Evolutionary conservation across 2,888 invertebrate genomes (phyloP).

Genomic region (Protophormia terraenovae): DNA sequence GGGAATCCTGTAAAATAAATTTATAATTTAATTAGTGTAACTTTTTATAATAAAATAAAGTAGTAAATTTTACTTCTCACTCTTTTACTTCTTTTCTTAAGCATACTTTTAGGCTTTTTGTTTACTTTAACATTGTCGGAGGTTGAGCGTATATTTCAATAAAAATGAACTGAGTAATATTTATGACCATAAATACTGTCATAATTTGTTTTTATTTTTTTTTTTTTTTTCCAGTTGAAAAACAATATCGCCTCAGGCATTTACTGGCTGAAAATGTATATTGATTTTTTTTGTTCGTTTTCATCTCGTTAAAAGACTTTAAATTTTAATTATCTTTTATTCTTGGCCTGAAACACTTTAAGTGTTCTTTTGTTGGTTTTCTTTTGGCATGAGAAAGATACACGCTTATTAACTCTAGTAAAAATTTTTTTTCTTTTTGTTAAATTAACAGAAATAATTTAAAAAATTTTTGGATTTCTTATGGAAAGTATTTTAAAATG

Average conservation of each 20-base stretch:
- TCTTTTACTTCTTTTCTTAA: too few species aligned
- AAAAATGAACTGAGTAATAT: neutral
- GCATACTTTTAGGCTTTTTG: neutral
- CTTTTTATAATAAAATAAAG: too few species aligned
- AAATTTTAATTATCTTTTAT: neutral
- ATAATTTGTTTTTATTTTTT: neutral
- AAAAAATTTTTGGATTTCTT: too few species aligned
- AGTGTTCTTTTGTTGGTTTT: neutral
- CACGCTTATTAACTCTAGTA: too few species aligned
- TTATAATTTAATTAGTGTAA: too few species aligned
- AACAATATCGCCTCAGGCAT: neutral
- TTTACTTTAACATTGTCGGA: too few species aligned
- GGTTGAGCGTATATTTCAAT: neutral
- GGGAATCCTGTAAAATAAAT: too few species aligned
- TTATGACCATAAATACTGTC: neutral
- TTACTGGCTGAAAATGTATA: neutral
- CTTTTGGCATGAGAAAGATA: too few species aligned
- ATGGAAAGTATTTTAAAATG: too few species aligned
- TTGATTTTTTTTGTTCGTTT: neutral
- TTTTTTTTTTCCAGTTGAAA: neutral
- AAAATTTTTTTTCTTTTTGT: neutral
- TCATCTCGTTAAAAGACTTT: neutral
- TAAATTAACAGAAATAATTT: too few species aligned
- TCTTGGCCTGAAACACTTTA: neutral
- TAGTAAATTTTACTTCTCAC: too few species aligned